Percentiles rank a stretch among this genome's conserved stretches.
Evolutionary conservation across 1,140 invertebrate species (phyloP).

Genomic region (Neomicropteryx cornuta): DNA sequence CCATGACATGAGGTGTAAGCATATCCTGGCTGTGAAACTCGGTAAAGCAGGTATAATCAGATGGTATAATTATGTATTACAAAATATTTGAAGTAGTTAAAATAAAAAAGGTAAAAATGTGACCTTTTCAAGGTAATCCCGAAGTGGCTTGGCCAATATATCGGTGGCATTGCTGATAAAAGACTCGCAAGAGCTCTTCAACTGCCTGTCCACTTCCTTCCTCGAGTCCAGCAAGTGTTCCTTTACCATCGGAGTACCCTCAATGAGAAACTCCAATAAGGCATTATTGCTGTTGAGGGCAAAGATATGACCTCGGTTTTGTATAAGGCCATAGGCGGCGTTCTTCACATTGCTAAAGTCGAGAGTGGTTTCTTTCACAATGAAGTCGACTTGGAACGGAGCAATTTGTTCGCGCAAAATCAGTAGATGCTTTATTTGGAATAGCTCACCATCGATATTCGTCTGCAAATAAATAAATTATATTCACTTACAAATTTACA

Average conservation of each 20-base stretch:
- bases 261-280: conserved; percentile 79
- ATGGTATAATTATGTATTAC: no score
- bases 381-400: conserved; percentile 95
- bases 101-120: conserved; percentile 37
- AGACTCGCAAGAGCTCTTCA: conserved; percentile 84
- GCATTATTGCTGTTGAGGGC: conserved; percentile 83
- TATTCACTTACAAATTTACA: no score
- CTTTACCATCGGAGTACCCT: conserved; percentile 84
- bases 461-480: conserved; percentile 34
- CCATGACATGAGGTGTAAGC: no score
- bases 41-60: no score
- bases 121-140: conserved; percentile 65
- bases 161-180: conserved; percentile 78
- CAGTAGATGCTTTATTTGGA: conserved; percentile 95
- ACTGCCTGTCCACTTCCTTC: conserved; percentile 85
- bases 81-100: no score
- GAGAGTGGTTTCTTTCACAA: conserved; percentile 80
- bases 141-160: conserved; percentile 60
- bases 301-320: conserved; percentile 80
- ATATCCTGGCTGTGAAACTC: no score
- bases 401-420: conserved; percentile 96
- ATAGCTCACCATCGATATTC: conserved; percentile 83
- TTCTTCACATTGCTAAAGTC: conserved; percentile 86
- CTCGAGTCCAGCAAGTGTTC: conserved; percentile 89
- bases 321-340: conserved; percentile 75